These are phyloP conservation scores for Acrocephalus scirpaceus DNA, from an alignment of 2,797 vertebrate genomes.

Conservation along the genomic window DNA sequence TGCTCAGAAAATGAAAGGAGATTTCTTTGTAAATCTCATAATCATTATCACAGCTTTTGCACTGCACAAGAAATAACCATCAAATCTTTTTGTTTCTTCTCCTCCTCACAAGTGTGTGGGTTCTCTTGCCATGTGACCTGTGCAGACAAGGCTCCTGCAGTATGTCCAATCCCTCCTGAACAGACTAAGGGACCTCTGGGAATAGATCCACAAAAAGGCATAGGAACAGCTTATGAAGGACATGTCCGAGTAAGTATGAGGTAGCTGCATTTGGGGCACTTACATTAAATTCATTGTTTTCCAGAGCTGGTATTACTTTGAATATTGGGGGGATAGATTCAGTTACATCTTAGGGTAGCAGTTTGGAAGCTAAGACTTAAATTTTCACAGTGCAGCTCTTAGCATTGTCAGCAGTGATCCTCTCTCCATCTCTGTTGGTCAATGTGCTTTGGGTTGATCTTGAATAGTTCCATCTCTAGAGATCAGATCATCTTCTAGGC, in stretches of 20 bases:
- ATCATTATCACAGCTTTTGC: neutral
- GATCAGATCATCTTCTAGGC: neutral
- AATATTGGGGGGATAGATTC: neutral
- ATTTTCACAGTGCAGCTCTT: neutral
- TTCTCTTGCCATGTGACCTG: slow-evolving; percentile 99
- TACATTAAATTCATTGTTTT: neutral
- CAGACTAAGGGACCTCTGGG: slow-evolving; percentile 96
- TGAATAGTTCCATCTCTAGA: neutral
- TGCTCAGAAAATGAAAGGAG: neutral
- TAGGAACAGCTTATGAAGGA: slow-evolving; percentile 95
- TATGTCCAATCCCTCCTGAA: slow-evolving; percentile 94
- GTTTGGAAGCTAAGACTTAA: neutral
- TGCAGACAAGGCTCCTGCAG: slow-evolving; percentile 95
- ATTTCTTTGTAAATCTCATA: neutral
- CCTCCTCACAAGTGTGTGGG: slow-evolving; percentile 85
- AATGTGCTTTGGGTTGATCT: neutral
- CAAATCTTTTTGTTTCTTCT: neutral
- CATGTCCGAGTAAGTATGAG: slow-evolving; percentile 88
- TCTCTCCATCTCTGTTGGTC: neutral
- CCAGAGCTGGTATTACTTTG: neutral
- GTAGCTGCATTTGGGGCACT: neutral
- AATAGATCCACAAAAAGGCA: slow-evolving; percentile 95
- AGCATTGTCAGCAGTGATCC: neutral
- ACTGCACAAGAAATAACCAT: neutral
- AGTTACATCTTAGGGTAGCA: neutral